Conservation (phyloP, 2,113 vertebrate species). For the Mus spicilegus region DNA sequence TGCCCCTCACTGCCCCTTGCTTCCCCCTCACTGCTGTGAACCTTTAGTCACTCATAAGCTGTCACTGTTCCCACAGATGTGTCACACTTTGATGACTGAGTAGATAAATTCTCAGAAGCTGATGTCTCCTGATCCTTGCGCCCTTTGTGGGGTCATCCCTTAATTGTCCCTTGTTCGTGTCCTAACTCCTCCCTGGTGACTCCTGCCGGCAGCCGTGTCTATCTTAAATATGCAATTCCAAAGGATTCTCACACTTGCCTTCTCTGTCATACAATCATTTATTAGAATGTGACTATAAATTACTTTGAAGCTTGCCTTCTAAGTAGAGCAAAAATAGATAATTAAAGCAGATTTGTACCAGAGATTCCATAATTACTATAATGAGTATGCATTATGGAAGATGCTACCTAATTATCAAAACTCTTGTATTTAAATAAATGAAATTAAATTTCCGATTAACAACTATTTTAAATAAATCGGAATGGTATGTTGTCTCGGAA, state of each 20-base stretch:
- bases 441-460: conserved; percentile 75
- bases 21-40: background rate
- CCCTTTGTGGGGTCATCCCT: background rate
- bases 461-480: conserved; percentile 57
- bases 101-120: background rate
- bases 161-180: background rate
- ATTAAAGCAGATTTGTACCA: conserved; percentile 79
- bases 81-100: background rate
- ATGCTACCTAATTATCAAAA: conserved; percentile 74
- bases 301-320: conserved; percentile 76
- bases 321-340: conserved; percentile 79
- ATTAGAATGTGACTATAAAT: conserved; percentile 68
- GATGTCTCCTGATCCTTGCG: background rate
- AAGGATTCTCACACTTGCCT: conserved; percentile 35
- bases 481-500: conserved; percentile 57
- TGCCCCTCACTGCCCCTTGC: background rate
- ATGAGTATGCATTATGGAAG: conserved; percentile 74
- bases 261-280: conserved; percentile 37
- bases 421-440: conserved; percentile 65
- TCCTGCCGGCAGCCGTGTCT: background rate
- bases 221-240: background rate
- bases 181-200: background rate
- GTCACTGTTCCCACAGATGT: background rate
- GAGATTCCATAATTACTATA: conserved; percentile 74
- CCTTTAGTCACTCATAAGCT: background rate